Base-by-base conservation (phyloP, 2,888 invertebrate genomes). In the Hartigia nigra region DNA sequence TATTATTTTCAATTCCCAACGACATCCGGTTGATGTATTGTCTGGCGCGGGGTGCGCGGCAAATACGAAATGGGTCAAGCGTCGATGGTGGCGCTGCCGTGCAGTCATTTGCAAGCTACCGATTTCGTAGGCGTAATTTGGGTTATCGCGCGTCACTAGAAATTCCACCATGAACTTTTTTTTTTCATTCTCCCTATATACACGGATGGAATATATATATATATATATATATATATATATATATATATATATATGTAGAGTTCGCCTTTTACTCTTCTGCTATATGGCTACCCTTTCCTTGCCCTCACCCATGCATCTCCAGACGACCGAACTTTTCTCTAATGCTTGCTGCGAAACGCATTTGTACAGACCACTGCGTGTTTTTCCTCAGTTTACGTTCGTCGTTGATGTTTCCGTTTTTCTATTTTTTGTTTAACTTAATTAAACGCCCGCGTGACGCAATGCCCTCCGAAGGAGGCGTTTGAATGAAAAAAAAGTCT, bases 1-100 rank as follows among this genome's bases (percentile, higher is more conserved):
- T 14, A 72, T 72, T 72, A 72, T 72, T 72, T 72, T 32, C 72
- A 32, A 31, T 72, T 72, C 72, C 72, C 31, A 31, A 31, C 55
- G 23, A 55, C 55, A 55, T 55, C 55, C 55, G 55, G 55, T 23
- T 55, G 55, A 55, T 55, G 23, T 55, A 55, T 55, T 55, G 55
- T 55, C 23, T 55, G 23, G 55, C 2, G 55, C 55, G 23, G 9
- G 23, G 23, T 55, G 55, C 55, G 55, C 55, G 55, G 55, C 23
- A 55, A 23, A 23, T 55, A 55, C 55, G 4, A 55, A 55, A 55
- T 23, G 23, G 55, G 55, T 55, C 23, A 39, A 55, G 55, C 55
- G 23, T 23, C 55, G 55, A 55, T 2, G 55, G 55, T 55, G 55
- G 55, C 55, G 55, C 55, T 23, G 14, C 55, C 55, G 55, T 55